Evolutionary conservation across 2,888 invertebrate genomes (phyloP), one percentile per base, ranked within the genome.

Genomic region (Lagria hirta): DNA sequence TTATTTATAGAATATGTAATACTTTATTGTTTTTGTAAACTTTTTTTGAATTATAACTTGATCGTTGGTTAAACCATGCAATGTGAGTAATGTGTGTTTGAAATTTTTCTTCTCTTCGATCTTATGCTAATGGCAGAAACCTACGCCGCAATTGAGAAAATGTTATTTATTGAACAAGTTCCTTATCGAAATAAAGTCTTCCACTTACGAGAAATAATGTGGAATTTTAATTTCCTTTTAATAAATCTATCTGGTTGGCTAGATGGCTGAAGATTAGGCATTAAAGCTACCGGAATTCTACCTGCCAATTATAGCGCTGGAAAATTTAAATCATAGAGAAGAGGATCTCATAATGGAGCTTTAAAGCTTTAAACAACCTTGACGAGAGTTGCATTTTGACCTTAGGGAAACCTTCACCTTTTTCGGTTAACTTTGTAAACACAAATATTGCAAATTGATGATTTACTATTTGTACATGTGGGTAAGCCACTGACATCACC

Each of bases 361-460:
- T 16, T 35, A 12, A 21, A 12, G 29, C 38, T 38, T 28, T 29
- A 38, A 17, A 35, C 47, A 47, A 47, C 47, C 47, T 47, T 47
- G 47, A 41, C 40, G 45, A 46, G 46, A 46, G 37, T 42, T 32
- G 37, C 47, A 47, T 47, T 47, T 47, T 42, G 42, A 42, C 42
- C 42, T 33, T 23, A 16, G 11, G 16, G 29, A 47, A 47, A 33
- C 47, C 42, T 47, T 43, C 42, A 42, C 47, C 42, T 47, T 47
- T 43, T 42, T 42, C 36, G 24, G 20, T 35, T 35, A 28, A 17
- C 42, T 22, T 32, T 24, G 16, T 29, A 26, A 18, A 21, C 14
- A 18, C 34, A 10, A 21, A 23, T 38, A 16, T 17, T 17, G 20
- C 29, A n/a, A n/a, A n/a, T n/a, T n/a, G n/a, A n/a, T n/a, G n/a